Evolutionary conservation across 2,797 vertebrate genomes (phyloP).

Genomic region (Takifugu rubripes): DNA sequence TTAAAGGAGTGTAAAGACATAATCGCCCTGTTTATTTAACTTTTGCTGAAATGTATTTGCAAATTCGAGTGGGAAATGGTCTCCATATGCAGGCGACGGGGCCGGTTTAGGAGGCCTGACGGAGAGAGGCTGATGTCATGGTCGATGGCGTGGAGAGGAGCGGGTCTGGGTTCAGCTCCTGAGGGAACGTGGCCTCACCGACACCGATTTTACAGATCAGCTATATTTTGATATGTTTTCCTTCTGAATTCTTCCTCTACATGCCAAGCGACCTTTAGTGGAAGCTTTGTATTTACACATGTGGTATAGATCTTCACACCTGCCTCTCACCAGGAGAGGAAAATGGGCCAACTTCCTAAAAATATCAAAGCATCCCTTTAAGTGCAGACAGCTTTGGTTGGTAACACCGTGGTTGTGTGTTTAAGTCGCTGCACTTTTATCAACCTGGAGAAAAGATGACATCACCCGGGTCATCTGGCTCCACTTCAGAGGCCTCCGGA

Average conservation of each 20-base stretch:
- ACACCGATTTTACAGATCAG: conserved; percentile 32
- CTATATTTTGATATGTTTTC: neutral
- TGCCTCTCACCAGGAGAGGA: conserved; percentile 3
- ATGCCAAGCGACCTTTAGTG: neutral
- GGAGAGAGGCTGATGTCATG: conserved; percentile 50
- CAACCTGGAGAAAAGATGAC: conserved; percentile 59
- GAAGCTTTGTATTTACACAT: neutral
- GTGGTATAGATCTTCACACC: conserved; percentile 13
- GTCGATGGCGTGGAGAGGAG: conserved; percentile 16
- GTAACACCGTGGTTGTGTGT: conserved; percentile 12
- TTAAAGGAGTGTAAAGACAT: conserved; percentile 65
- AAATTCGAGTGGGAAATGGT: conserved; percentile 50
- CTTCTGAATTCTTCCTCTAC: neutral
- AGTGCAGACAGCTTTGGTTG: conserved; percentile 1
- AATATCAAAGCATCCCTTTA: neutral
- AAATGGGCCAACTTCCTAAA: conserved; percentile 3
- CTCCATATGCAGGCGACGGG: conserved; percentile 61
- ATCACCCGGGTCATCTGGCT: conserved; percentile 58
- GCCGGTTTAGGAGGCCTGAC: conserved; percentile 34
- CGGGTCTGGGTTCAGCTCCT: conserved; percentile 35
- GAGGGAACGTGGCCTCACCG: conserved; percentile 59
- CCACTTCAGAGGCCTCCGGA: conserved; percentile 44
- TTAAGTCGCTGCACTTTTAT: conserved; percentile 44
- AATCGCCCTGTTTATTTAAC: conserved; percentile 66
- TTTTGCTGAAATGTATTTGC: conserved; percentile 59